A percentile compares a stretch with the other conserved stretches of the same genome.
phyloP scores from a whole-genome alignment of 2,888 invertebrate species.

The Bembecia ichneumoniformis region DNA sequence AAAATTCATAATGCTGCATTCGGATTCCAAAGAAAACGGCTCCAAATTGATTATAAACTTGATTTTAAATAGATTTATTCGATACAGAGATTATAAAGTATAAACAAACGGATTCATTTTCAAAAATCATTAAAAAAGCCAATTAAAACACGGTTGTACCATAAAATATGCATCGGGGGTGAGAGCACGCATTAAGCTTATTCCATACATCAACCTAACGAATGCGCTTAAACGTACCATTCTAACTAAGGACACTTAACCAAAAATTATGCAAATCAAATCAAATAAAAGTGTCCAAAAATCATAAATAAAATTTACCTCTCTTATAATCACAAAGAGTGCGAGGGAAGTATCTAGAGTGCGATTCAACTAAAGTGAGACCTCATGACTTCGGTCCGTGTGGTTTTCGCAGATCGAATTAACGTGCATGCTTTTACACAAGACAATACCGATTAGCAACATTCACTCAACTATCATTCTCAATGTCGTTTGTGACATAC shows the following conservation, averaged over 20 bases:
- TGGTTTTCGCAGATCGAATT: too few species aligned
- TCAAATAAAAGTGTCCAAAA: constrained; percentile 13
- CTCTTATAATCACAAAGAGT: neutral
- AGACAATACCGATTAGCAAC: too few species aligned
- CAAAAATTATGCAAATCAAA: neutral
- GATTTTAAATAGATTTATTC: constrained; percentile 66
- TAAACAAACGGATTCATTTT: constrained; percentile 31
- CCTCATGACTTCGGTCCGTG: too few species aligned
- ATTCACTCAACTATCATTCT: too few species aligned
- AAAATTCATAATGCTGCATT: constrained; percentile 58
- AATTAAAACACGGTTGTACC: constrained; percentile 46
- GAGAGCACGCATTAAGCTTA: constrained; percentile 43
- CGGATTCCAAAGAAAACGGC: constrained; percentile 58
- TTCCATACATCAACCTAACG: constrained; percentile 29
- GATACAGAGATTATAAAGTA: constrained; percentile 51
- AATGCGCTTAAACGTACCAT: neutral
- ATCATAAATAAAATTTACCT: constrained; percentile 35
- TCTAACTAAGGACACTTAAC: neutral
- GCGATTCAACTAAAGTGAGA: too few species aligned
- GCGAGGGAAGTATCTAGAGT: neutral
- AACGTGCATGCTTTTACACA: too few species aligned
- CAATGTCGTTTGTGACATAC: too few species aligned
- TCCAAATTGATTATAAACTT: constrained; percentile 70
- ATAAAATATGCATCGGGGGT: constrained; percentile 22
- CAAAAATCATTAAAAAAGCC: constrained; percentile 68